Evolutionary conservation across 1,140 invertebrate species (phyloP).

Genomic region (Drosophila insularis): DNA sequence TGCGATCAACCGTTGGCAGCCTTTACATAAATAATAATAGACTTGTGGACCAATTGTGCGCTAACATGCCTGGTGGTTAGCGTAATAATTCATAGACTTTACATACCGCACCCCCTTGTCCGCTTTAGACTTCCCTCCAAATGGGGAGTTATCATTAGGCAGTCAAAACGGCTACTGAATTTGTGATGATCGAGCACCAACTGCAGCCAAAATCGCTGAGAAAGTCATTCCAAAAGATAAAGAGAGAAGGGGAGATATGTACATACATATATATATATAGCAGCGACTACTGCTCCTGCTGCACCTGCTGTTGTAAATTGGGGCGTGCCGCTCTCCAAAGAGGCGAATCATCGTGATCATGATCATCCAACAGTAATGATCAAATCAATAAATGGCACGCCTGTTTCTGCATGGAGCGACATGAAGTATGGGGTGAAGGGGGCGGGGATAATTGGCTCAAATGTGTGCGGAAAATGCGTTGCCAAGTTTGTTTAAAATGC

Average conservation of each 20-base stretch:
- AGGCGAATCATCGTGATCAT: conserved; percentile 50
- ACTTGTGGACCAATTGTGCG: conserved; percentile 75
- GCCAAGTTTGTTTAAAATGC: conserved; percentile 75
- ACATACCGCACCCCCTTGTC: not conserved
- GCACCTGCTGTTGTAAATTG: conserved; percentile 41
- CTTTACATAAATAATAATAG: conserved; percentile 78
- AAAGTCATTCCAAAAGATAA: conserved; percentile 19
- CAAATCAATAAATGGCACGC: conserved; percentile 76
- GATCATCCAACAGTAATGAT: conserved; percentile 76
- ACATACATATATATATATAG: not conserved
- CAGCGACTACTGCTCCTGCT: conserved; percentile 34
- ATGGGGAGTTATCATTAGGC: conserved; percentile 69
- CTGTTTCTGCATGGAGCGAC: conserved; percentile 24
- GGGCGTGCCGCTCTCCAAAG: conserved; percentile 56
- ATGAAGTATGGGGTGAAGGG: not conserved
- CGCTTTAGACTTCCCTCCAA: not conserved
- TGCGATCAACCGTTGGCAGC: conserved; percentile 62
- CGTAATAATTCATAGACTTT: conserved; percentile 72
- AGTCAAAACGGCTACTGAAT: conserved; percentile 78
- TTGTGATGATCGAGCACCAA: conserved; percentile 44
- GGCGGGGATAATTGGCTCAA: conserved; percentile 61
- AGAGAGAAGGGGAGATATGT: conserved; percentile 16
- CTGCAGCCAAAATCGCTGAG: conserved; percentile 16
- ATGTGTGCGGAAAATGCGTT: conserved; percentile 76
- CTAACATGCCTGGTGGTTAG: conserved; percentile 78